A percentile compares a stretch with the other conserved stretches of the same genome.
Conservation (phyloP, 2,888 invertebrate species). For the Parelbella ahira region DNA sequence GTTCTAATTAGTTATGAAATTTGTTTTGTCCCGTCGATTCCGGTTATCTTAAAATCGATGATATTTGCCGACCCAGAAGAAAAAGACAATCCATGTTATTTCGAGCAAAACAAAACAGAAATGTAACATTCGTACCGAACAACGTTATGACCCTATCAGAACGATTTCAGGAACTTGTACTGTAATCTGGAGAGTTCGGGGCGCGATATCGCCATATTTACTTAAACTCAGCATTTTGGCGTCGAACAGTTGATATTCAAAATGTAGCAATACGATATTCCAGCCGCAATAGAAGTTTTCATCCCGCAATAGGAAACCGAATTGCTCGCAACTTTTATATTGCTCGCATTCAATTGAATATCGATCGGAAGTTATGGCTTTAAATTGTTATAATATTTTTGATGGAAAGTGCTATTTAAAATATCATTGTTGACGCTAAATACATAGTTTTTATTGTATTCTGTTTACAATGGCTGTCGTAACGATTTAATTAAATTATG, state of each 20-base stretch:
- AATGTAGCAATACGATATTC: slow-evolving; percentile 7
- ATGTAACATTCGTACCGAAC: not conserved
- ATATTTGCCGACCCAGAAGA: too few relatives aligned
- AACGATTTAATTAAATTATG: too few relatives aligned
- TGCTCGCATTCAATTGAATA: slow-evolving; percentile 2
- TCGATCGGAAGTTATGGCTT: slow-evolving; percentile 3
- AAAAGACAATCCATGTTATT: not conserved
- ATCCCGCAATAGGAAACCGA: slow-evolving; percentile 9
- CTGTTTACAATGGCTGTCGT: too few relatives aligned
- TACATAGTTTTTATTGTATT: too few relatives aligned
- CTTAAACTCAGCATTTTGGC: slow-evolving; percentile 31
- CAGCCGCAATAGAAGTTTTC: slow-evolving; percentile 8
- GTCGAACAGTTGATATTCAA: slow-evolving; percentile 14
- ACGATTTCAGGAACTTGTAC: slow-evolving; percentile 10
- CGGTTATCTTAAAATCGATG: not conserved
- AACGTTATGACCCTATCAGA: slow-evolving; percentile 3
- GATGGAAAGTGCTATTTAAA: too few relatives aligned
- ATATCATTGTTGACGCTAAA: too few relatives aligned
- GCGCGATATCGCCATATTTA: slow-evolving; percentile 14
- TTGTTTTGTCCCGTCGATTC: not conserved
- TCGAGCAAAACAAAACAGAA: not conserved
- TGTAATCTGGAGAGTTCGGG: slow-evolving; percentile 9
- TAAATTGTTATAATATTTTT: too few relatives aligned
- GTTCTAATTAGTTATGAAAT: not conserved
- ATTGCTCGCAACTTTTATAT: slow-evolving; percentile 12